Conservation (phyloP, 2,888 invertebrate species). For the Ischnura elegans region DNA sequence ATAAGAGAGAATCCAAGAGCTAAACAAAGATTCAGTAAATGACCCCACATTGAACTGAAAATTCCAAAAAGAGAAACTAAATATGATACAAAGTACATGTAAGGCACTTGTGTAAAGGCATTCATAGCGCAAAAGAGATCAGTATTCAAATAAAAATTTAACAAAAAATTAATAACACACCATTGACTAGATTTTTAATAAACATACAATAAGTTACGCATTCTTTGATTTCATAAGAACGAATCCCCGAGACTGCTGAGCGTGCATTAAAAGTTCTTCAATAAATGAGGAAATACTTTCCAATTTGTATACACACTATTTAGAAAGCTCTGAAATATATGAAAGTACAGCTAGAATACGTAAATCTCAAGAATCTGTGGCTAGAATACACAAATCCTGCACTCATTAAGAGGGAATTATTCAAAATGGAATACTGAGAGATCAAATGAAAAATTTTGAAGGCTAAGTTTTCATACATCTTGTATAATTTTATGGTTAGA, state of each 20-base stretch:
- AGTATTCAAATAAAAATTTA: not conserved
- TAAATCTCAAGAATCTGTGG: no score
- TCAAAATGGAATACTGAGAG: not conserved
- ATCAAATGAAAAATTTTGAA: not conserved
- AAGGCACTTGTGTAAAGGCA: slow-evolving; percentile 31
- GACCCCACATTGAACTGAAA: not conserved
- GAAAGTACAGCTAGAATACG: not conserved
- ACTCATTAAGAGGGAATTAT: not conserved
- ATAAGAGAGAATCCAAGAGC: not conserved
- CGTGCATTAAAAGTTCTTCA: not conserved
- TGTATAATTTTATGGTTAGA: not conserved
- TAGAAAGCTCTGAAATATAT: not conserved
- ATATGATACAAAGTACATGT: not conserved
- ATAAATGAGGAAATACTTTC: not conserved
- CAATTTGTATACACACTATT: not conserved
- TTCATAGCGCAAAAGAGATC: not conserved
- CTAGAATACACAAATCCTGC: not conserved
- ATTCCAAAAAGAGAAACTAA: not conserved
- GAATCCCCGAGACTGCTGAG: not conserved
- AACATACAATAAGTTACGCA: not conserved
- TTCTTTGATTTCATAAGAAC: not conserved
- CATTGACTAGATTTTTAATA: not conserved
- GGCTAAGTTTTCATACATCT: not conserved
- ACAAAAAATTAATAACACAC: not conserved
- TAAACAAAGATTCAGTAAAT: not conserved